Evolutionary conservation across 2,797 vertebrate species (phyloP), one percentile per base, ranked within the genome.

Genomic region (Hozukius guyotensis): DNA sequence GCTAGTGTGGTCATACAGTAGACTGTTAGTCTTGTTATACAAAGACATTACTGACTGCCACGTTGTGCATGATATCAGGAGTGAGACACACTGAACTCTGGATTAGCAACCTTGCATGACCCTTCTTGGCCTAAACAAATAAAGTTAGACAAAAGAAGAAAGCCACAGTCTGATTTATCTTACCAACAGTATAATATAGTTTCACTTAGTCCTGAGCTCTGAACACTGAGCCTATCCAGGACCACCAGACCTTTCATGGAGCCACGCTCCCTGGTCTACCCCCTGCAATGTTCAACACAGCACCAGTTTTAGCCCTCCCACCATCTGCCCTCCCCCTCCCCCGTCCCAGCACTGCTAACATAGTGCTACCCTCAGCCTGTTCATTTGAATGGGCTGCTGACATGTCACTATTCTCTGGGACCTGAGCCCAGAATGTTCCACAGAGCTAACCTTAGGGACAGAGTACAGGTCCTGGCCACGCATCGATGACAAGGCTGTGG

Each of bases 301-400:
- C 87, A 93, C 88, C 88, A 75, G 85, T 91, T 93, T 89, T 88
- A 92, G 87, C 87, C 80, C 65, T 75, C 77, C 78, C 71, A 78
- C 84, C 68, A 81, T 25, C 14, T 27, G 64, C 75, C 72, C 85
- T 27, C 63, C 63, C 24, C 34, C 63, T 32, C 78, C 71, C 77
- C 80, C 83, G 61, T 24, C 73, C 76, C 87, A 85, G 84, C 86
- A 81, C 82, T 67, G 91, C 93, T 85, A 93, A 93, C 92, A 95
- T 94, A 95, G 91, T 96, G 94, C 94, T 93, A 95, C 90, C 91
- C 93, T 95, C 95, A 95, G 95, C 94, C 95, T 92, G 94, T 95
- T 96, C 93, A 83, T 95, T 94, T 96, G 87, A 96, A 96, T 93
- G 92, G 93, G 92, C 91, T 96, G 95, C 96, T 96, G 96, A 96